These are phyloP conservation scores for Lobophora halterata DNA, from an alignment of 2,888 invertebrate genomes.

Conservation along the genomic window DNA sequence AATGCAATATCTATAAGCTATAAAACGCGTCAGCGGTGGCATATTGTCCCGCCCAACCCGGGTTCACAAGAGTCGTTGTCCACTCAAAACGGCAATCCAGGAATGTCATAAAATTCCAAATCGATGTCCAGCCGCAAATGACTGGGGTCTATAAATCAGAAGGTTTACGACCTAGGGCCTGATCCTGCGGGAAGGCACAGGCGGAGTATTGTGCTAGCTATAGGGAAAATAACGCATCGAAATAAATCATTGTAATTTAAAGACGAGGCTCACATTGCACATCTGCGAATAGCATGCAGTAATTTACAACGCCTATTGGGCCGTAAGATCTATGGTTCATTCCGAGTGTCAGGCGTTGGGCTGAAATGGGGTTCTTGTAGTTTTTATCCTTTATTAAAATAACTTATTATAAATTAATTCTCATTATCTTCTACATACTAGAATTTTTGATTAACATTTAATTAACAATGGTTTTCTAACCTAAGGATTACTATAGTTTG, in stretches of 20 bases:
- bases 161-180: slow-evolving; percentile 50
- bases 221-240: slow-evolving; percentile 35
- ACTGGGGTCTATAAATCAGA: slow-evolving; percentile 51
- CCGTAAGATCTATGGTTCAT: slow-evolving; percentile 19
- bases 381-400: slow-evolving; percentile 7
- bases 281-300: slow-evolving; percentile 23
- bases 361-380: slow-evolving; percentile 10
- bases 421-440: too few species aligned
- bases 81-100: slow-evolving; percentile 10
- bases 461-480: too few species aligned
- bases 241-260: slow-evolving; percentile 56
- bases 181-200: slow-evolving; percentile 37
- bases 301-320: slow-evolving; percentile 25
- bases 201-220: slow-evolving; percentile 36
- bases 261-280: slow-evolving; percentile 36
- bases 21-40: background rate
- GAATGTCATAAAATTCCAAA: slow-evolving; percentile 46
- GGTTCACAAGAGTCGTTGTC: slow-evolving; percentile 2
- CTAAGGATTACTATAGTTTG: too few species aligned
- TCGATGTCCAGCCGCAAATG: slow-evolving; percentile 49
- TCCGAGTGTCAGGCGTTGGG: slow-evolving; percentile 12
- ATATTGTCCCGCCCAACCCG: slow-evolving; percentile 1
- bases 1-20: background rate
- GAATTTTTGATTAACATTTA: too few species aligned
- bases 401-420: too few species aligned